Evolutionary conservation across 2,113 vertebrate genomes (phyloP).

Genomic region (pig (Sus scrofa)): T2T-Sscrofa CM000821.6:52833501-52834000

Average conservation of each 20-base stretch:
- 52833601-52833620: neutral
- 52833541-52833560: conserved; percentile 42
- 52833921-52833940: conserved; percentile 53
- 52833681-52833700: conserved; percentile 5
- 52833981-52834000: conserved; percentile 31
- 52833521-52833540: conserved; percentile 8
- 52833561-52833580: neutral
- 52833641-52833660: conserved; percentile 14
- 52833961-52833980: neutral
- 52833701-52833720: neutral
- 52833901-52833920: conserved; percentile 28
- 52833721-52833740: conserved; percentile 51
- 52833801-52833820: neutral
- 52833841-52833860: conserved; percentile 53
- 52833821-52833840: conserved; percentile 19
- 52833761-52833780: neutral
- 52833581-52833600: neutral
- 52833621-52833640: neutral
- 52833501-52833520: neutral
- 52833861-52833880: conserved; percentile 62
- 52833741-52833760: neutral
- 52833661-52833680: neutral
- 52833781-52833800: conserved; percentile 23
- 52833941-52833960: conserved; percentile 53
- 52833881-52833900: neutral